Evolutionary conservation across 2,113 vertebrate species (phyloP).

Genomic region (Danionella cerebrum): DNA sequence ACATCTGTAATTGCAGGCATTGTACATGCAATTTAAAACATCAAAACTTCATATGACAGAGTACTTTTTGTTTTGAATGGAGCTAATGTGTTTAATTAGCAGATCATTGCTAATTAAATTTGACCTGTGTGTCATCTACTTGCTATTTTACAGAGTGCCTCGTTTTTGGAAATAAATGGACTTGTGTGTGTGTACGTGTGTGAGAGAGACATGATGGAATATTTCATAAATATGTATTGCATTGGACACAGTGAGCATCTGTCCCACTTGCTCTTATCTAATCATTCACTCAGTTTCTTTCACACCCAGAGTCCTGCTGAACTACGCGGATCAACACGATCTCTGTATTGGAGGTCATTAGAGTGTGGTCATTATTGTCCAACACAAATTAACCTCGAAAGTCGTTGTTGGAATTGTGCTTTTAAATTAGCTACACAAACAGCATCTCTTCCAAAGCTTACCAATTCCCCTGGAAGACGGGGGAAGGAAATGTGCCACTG

Average conservation of each 20-base stretch:
- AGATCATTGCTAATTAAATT: constrained; percentile 26
- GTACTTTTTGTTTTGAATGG: no score
- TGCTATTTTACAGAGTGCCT: constrained; percentile 1
- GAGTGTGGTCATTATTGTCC: constrained; percentile 46
- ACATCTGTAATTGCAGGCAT: neutral
- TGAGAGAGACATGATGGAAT: neutral
- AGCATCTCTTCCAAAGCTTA: neutral
- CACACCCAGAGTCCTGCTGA: neutral
- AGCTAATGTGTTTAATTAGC: no score
- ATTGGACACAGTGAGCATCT: neutral
- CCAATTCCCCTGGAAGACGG: constrained; percentile 1
- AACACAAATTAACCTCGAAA: constrained; percentile 54
- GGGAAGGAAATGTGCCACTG: neutral
- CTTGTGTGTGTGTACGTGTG: neutral
- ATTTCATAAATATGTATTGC: constrained; percentile 20
- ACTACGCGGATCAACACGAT: constrained; percentile 21
- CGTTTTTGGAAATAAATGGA: neutral
- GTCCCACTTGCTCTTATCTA: neutral
- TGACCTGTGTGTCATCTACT: constrained; percentile 28
- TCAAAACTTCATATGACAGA: constrained; percentile 6
- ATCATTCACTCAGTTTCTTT: neutral
- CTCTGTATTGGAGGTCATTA: constrained; percentile 23
- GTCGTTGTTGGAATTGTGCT: constrained; percentile 46
- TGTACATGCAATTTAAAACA: neutral
- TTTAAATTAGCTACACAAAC: constrained; percentile 19